phyloP scores from a whole-genome alignment of 2,113 vertebrate genomes.

The Myanophis thanlyinensis region DNA sequence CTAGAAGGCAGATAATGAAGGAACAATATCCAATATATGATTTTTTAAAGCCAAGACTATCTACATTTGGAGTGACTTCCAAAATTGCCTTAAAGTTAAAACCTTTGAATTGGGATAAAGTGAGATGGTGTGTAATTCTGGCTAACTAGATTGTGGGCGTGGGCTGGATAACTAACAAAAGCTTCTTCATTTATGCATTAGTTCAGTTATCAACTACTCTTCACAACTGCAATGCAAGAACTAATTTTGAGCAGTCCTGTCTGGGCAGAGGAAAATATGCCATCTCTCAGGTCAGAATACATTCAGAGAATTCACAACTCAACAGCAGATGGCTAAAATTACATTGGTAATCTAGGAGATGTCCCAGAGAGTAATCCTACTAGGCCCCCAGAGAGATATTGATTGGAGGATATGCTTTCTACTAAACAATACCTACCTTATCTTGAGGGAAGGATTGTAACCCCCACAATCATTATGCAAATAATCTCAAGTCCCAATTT shows the following conservation, averaged over 20 bases:
- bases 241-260: not conserved
- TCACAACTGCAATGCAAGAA: not conserved
- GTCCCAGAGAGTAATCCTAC: not conserved
- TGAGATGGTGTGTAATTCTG: not conserved
- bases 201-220: not conserved
- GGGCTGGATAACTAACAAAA: not conserved
- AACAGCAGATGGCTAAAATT: not conserved
- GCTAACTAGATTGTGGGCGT: not conserved
- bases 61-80: not conserved
- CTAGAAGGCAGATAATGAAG: no score
- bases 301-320: not conserved
- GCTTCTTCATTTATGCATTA: not conserved
- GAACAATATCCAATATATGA: not conserved
- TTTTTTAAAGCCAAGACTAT: not conserved
- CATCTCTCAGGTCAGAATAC: not conserved
- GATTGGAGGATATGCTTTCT: not conserved
- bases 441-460: not conserved
- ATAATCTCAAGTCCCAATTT: slow-evolving; percentile 27
- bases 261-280: not conserved
- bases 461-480: not conserved
- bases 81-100: not conserved
- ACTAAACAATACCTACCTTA: not conserved
- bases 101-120: not conserved
- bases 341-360: not conserved
- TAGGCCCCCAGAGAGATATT: not conserved